Evolutionary conservation across 2,888 invertebrate genomes (phyloP), one percentile per base, ranked within the genome.

Genomic region (Epinotia ramella): DNA sequence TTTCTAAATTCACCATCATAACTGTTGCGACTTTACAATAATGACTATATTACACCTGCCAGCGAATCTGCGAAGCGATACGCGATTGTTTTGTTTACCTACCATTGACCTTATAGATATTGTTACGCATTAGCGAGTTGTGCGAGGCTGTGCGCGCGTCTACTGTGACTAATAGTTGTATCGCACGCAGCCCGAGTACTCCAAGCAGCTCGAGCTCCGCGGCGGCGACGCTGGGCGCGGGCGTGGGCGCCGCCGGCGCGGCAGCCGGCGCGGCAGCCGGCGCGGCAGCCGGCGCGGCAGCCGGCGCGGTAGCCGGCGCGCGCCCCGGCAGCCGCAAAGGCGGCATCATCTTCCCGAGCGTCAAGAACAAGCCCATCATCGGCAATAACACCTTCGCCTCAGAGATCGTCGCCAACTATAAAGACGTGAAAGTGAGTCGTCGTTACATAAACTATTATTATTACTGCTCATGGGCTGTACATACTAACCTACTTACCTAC

Each of bases 301-400:
- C n/a, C n/a, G n/a, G 78, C 90, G 88, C 78, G 73, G 77, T 81
- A 79, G 88, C 92, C n/a, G 91, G 91, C 66, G 90, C 95, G 59
- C 95, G 95, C 70, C 89, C 91, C 76, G 80, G 88, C 80, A 89
- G 86, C 77, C 95, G 97, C 79, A 97, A 97, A 90, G 97, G 97
- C 57, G 97, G 97, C 77, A 96, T 98, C 83, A 98, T 98, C 88
- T 98, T 98, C 92, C 98, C 98, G 12, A 98, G 98, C 87, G 97
- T 98, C 70, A 98, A 98, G 92, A 98, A 98, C 90, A 98, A 98
- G 83, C 98, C 98, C 28, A 96, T 97, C 80, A 96, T 97, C 77
- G 96, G 97, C 73, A 98, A 98, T 93, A 97, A 97, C 80, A 97
- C 97, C 67, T 97, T 97, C 89, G 95, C 97, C 65, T 97, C 97